A percentile compares a stretch with the other conserved stretches of the same genome.
Conservation (phyloP, 2,797 vertebrate species). For the Valencia hispanica region DNA sequence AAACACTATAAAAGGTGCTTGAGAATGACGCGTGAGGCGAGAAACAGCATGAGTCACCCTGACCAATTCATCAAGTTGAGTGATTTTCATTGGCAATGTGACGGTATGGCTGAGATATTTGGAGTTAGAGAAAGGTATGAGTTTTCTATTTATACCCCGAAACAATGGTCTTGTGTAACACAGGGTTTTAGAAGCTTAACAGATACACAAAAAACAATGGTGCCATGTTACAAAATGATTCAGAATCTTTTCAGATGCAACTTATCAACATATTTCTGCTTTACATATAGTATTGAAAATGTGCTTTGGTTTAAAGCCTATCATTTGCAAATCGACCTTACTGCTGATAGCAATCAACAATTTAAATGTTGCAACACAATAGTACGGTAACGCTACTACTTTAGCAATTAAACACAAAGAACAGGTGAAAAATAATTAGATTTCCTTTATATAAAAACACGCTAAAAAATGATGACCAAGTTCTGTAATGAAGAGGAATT, state of each 20-base stretch:
- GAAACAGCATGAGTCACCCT: neutral
- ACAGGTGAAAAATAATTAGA: neutral
- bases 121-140: no score
- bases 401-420: neutral
- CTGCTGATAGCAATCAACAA: neutral
- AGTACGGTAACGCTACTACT: neutral
- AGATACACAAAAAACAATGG: neutral
- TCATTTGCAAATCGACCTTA: neutral
- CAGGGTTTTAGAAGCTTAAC: neutral
- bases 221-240: neutral
- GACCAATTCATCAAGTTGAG: slow-evolving; percentile 35
- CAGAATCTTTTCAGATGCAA: neutral
- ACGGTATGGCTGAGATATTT: neutral
- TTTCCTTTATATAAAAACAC: neutral
- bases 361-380: neutral
- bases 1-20: neutral
- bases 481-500: neutral
- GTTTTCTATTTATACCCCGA: neutral
- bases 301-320: neutral
- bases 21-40: neutral
- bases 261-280: neutral
- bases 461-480: neutral
- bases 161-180: neutral
- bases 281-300: neutral
- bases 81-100: neutral